phyloP scores from a whole-genome alignment of 2,888 invertebrate genomes.

The Eupithecia tripunctaria region DNA sequence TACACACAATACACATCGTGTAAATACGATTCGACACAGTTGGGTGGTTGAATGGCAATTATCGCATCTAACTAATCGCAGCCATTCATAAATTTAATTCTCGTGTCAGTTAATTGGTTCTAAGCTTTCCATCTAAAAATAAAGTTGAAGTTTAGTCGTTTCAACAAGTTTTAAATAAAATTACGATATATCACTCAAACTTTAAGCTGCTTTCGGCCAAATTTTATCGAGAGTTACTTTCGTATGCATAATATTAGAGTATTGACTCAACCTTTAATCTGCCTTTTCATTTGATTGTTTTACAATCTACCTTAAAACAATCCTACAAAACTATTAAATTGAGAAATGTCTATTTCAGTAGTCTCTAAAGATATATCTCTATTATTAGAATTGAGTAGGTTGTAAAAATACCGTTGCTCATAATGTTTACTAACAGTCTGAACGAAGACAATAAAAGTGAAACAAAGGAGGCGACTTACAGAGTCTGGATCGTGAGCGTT shows the following conservation, averaged over 20 bases:
- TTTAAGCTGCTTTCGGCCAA: no score
- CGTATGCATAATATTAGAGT: no score
- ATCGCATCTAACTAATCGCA: constrained; percentile 32
- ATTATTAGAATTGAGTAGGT: not conserved
- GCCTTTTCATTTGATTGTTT: not conserved
- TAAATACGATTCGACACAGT: constrained; percentile 44
- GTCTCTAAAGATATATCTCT: not conserved
- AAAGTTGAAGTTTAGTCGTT: not conserved
- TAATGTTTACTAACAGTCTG: constrained; percentile 11
- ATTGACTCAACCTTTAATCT: not conserved
- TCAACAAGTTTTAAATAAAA: not conserved
- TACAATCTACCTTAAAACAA: not conserved
- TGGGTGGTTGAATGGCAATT: constrained; percentile 32
- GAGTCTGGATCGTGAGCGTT: constrained; percentile 91
- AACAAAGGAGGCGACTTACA: constrained; percentile 80
- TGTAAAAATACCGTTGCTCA: not conserved
- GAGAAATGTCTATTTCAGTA: constrained; percentile 7
- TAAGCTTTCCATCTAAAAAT: constrained; percentile 14
- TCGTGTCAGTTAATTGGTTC: constrained; percentile 20
- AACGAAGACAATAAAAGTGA: constrained; percentile 4
- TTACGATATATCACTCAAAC: not conserved
- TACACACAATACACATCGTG: constrained; percentile 29
- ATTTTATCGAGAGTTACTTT: no score
- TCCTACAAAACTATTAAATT: not conserved
- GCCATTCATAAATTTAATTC: constrained; percentile 35